Evolutionary conservation across 2,888 invertebrate genomes (phyloP), one percentile per base, ranked within the genome.

Genomic region (Rhamphomyia laevipes): DNA sequence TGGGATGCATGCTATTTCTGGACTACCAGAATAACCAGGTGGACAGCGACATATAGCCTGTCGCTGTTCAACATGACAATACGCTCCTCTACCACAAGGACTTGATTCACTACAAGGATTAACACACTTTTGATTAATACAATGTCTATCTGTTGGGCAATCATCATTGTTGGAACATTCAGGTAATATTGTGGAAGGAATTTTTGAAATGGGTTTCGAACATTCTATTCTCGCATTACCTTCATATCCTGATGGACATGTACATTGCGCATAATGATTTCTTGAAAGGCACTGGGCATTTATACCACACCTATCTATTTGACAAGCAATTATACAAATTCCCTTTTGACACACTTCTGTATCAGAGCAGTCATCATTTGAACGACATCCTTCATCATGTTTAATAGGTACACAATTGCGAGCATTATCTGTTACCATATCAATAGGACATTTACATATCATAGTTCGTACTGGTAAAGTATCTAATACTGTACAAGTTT

Each of bases 401-500:
- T 75, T 76, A 23, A 77, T 75, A 21, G 73, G 66, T 54, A 79
- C 77, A 66, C 91, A 91, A 55, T 80, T 80, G 56, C 83, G 85
- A 48, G 81, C 80, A 7, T 75, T 75, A 55, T 86, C 84, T 0
- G 82, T 80, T 42, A 86, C 77, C 1, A 85, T 86, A 53, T 90
- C 89, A 38, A 83, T 77, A 15, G 89, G 86, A 68, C 92, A 93
- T 61, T 85, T 80, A 63, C 92, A 92, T 58, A 90, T 85, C 58
- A 91, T 82, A 0, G 90, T 89, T 46, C 89, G 78, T 54, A 90
- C 70, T 3, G 92, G 90, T 43, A 84, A 63, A 0, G 87, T 82
- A 58, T 89, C 86, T 12, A 86, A 73, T 0, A 88, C 86, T 51
- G 80, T 75, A 65, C 92, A 92, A 51, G 82, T 77, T 58, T 92